phyloP scores from a whole-genome alignment of 2,113 vertebrate genomes.

The Isurus oxyrinchus region DNA sequence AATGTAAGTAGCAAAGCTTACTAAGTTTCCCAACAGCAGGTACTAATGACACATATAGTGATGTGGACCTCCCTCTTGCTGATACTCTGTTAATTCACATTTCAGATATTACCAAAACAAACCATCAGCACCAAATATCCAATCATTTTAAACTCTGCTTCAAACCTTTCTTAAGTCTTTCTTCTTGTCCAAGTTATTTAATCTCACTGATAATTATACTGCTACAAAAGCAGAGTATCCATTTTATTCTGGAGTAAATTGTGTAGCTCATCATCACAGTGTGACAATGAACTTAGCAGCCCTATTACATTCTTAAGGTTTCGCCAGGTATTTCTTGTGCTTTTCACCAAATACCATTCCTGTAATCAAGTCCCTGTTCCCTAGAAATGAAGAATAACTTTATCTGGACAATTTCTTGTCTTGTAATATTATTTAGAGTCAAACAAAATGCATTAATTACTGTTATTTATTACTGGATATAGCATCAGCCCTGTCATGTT shows the following conservation, averaged over 20 bases:
- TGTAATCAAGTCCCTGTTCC: background rate
- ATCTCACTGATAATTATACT: background rate
- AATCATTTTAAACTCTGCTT: background rate
- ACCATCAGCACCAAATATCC: background rate
- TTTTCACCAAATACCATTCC: background rate
- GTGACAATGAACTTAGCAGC: background rate
- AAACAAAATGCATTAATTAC: background rate
- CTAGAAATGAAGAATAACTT: background rate
- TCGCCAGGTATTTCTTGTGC: background rate
- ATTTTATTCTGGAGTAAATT: background rate
- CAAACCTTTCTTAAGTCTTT: background rate
- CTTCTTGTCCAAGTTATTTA: background rate
- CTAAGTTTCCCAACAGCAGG: background rate
- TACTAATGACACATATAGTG: background rate
- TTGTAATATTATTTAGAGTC: background rate
- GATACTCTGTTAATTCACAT: background rate
- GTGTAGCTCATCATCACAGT: background rate
- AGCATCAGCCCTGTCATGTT: background rate
- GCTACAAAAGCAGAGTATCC: background rate
- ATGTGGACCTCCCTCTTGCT: background rate
- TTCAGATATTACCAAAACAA: background rate
- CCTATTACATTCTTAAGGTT: background rate
- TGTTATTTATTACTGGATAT: background rate
- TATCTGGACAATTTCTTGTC: background rate
- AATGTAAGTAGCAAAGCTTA: background rate